phyloP scores from a whole-genome alignment of 2,888 invertebrate genomes.

The Exocentrus adspersus region DNA sequence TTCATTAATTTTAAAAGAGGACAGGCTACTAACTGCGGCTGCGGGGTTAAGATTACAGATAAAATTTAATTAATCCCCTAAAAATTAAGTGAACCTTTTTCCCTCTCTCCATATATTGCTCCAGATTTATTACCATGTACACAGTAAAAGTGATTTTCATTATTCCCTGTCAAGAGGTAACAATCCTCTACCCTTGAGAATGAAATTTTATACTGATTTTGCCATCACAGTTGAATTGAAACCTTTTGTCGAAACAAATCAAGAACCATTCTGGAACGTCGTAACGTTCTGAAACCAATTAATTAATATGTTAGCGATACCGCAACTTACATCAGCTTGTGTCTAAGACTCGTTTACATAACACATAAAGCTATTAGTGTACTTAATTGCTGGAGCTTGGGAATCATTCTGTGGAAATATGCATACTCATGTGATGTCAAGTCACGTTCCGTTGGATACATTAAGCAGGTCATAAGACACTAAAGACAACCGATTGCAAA shows the following conservation, averaged over 20 bases:
- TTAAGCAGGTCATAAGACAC: conserved; percentile 14
- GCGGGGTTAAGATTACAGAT: background rate
- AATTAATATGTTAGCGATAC: conserved; percentile 8
- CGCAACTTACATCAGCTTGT: conserved; percentile 18
- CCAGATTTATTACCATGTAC: too few species aligned
- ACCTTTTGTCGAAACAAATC: background rate
- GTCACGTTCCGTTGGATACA: conserved; percentile 19
- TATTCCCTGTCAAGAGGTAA: too few species aligned
- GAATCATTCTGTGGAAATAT: conserved; percentile 17
- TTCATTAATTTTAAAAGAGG: conserved; percentile 12
- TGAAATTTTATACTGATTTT: background rate
- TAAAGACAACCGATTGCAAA: conserved; percentile 3
- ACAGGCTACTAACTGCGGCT: background rate
- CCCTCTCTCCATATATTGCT: too few species aligned
- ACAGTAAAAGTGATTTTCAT: too few species aligned
- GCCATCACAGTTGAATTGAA: background rate
- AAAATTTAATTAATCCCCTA: background rate
- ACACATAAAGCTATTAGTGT: conserved; percentile 20
- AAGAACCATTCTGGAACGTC: background rate
- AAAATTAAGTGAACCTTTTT: background rate
- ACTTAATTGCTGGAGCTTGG: conserved; percentile 12
- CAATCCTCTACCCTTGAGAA: background rate
- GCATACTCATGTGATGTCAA: conserved; percentile 13
- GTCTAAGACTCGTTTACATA: conserved; percentile 19
- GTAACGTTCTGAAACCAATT: conserved; percentile 1